Conservation (phyloP, 1,140 invertebrate genomes). For the Papilio polytes region DNA sequence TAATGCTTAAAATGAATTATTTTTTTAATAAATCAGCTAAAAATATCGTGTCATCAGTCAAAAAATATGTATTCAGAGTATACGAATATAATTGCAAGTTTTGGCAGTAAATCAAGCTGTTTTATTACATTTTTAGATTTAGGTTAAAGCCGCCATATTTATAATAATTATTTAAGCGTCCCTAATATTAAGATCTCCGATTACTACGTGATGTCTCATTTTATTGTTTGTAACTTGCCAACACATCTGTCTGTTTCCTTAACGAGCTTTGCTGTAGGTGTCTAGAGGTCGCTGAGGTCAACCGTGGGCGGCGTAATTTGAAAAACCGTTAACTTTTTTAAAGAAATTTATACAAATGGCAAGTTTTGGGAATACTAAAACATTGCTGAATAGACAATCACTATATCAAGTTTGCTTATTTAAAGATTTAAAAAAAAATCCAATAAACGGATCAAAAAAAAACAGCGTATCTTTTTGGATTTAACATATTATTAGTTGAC, state of each 20-base stretch:
- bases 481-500: too few relatives aligned
- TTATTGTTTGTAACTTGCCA: constrained; percentile 1
- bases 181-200: constrained; percentile 9
- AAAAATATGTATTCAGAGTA: too few relatives aligned
- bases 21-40: too few relatives aligned
- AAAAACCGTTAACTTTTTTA: constrained; percentile 2
- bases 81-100: background rate
- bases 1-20: too few relatives aligned
- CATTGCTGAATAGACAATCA: background rate
- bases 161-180: background rate
- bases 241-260: constrained; percentile 25
- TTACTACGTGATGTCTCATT: constrained; percentile 24
- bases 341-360: constrained; percentile 6
- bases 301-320: constrained; percentile 5
- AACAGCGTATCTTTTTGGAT: background rate
- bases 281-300: constrained; percentile 19
- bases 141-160: background rate
- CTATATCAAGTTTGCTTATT: background rate
- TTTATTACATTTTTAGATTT: background rate
- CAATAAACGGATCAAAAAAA: background rate
- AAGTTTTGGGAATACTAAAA: background rate
- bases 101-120: background rate
- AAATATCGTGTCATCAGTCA: too few relatives aligned
- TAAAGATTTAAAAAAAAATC: background rate
- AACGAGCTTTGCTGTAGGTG: constrained; percentile 22